Evolutionary conservation across 2,113 vertebrate genomes (phyloP), one percentile per base, ranked within the genome.

Genomic region (Plestiodon gilberti): DNA sequence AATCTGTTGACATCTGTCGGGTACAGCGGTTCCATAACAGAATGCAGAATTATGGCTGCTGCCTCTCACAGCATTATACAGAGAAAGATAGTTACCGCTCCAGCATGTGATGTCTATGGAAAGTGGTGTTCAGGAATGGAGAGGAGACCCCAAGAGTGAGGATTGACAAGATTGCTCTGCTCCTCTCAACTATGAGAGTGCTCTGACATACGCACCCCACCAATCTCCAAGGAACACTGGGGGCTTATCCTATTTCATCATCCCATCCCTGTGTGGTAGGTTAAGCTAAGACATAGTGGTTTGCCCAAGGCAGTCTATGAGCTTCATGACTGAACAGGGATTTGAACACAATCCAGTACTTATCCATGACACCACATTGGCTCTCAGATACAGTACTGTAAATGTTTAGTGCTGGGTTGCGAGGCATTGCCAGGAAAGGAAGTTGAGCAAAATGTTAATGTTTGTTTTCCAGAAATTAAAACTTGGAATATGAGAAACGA

Each of bases 51-150:
- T 10, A 14, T 87, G 15, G 35, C 61, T 33, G 25, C 8, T 83
- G 8, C 69, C 88, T 1, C 0, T 2, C 1, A 40, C 1, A 0
- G 5, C 59, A n/a, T 20, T 0, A 0, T 38, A 83, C 61, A 40
- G 77, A 3, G 1, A 5, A 20, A 69, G n/a, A n/a, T 7, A 0
- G 0, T 57, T 71, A 28, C 40, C 20, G 25, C 25, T 13, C 22
- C 59, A 9, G 82, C 91, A 59, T 80, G 43, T 65, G 0, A 0
- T 59, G 11, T 13, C 23, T 13, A 25, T 25, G 4, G 73, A 78
- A 82, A 83, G 75, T 70, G 33, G 38, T 57, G 77, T 61, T 7
- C 9, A 74, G 20, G 23, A 77, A 88, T 89, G 82, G 23, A 88
- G 25, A 88, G 8, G 43, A 48, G 8, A 48, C 43, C 8, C 18